A percentile compares a stretch with the other conserved stretches of the same genome.
These are phyloP conservation scores for Agonum fuliginosum DNA, from an alignment of 2,888 invertebrate species.

Conservation along the genomic window DNA sequence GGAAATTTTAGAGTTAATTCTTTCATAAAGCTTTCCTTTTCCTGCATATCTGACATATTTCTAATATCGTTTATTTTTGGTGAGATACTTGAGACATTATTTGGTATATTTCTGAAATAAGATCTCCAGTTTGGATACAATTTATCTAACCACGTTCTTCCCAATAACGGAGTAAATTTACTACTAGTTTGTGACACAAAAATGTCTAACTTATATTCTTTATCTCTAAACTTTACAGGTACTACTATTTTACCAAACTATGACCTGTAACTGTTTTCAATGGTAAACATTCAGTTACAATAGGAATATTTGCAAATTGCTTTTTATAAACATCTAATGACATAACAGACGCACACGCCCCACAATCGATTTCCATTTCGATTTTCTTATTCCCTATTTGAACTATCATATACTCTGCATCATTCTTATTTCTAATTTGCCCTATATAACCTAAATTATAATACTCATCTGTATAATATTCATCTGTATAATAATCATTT, in stretches of 20 bases:
- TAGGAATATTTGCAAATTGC: no score
- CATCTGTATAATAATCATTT: no score
- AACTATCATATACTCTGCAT: neutral
- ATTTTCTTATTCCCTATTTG: no score
- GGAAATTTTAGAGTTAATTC: neutral
- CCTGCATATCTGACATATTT: no score
- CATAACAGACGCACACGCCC: no score
- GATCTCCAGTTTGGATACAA: neutral
- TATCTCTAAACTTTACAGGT: neutral
- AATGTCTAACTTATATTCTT: no score
- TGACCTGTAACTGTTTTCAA: neutral
- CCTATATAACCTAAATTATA: neutral
- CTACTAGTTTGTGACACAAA: neutral
- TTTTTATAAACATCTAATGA: no score
- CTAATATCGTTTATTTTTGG: no score
- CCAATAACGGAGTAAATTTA: neutral
- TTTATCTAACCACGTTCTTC: constrained; percentile 6
- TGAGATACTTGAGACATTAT: neutral
- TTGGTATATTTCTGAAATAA: neutral
- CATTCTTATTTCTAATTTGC: neutral
- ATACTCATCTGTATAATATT: no score
- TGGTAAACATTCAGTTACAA: neutral
- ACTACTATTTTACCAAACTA: neutral
- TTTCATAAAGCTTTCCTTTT: no score
- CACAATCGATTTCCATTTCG: no score